These are phyloP conservation scores for Origma solitaria DNA, from an alignment of 2,113 vertebrate species.

Conservation along the genomic window DNA sequence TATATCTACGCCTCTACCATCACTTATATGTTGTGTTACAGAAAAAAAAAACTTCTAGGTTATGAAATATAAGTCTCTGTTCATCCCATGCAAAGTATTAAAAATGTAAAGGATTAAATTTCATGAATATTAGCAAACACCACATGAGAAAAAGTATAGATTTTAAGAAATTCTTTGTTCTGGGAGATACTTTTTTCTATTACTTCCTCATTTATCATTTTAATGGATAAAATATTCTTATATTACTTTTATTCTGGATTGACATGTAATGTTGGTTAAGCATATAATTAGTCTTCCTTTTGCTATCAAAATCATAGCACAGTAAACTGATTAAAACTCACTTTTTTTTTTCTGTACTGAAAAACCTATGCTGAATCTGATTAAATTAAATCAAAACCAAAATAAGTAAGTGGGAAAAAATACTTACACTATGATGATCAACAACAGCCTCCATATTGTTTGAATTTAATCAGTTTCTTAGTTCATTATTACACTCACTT, in stretches of 20 bases:
- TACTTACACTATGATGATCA: background rate
- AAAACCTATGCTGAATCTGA: background rate
- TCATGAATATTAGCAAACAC: background rate
- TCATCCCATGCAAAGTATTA: background rate
- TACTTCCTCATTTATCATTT: background rate
- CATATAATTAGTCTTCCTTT: background rate
- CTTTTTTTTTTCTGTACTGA: background rate
- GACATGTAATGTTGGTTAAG: background rate
- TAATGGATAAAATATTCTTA: constrained; percentile 41
- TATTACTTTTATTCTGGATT: constrained; percentile 28
- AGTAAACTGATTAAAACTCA: background rate
- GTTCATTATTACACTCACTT: background rate
- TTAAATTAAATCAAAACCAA: background rate
- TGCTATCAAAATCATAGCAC: constrained; percentile 26
- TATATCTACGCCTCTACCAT: background rate
- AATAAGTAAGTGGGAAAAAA: background rate
- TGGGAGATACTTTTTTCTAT: constrained; percentile 21
- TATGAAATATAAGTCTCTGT: background rate
- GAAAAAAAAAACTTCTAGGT: background rate
- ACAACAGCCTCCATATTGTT: background rate
- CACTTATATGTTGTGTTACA: background rate
- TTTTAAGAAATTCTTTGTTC: constrained; percentile 35
- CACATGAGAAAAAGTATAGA: background rate
- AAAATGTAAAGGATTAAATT: background rate
- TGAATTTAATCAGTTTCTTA: background rate